phyloP scores from a whole-genome alignment of 2,113 vertebrate species.

The human (Homo sapiens) region DNA sequence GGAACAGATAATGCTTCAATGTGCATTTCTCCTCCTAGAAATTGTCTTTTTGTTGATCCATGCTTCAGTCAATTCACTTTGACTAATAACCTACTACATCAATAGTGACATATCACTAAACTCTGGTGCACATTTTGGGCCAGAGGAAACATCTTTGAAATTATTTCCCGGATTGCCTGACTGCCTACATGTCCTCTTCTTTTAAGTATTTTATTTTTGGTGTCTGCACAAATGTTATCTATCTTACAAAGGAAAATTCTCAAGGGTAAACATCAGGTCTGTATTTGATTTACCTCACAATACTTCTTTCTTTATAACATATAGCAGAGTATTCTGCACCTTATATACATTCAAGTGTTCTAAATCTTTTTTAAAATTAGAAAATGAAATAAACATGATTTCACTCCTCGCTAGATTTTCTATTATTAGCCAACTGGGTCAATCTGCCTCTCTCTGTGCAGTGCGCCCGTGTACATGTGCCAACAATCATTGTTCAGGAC shows the following conservation, averaged over 20 bases:
- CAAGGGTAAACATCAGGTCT: background rate
- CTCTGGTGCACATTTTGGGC: conserved; percentile 37
- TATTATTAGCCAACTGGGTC: background rate
- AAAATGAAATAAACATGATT: conserved; percentile 44
- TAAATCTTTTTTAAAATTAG: background rate
- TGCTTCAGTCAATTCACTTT: conserved; percentile 70
- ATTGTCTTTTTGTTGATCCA: conserved; percentile 73
- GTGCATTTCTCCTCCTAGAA: background rate
- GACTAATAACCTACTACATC: conserved; percentile 67
- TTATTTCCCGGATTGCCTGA: conserved; percentile 55
- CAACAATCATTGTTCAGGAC: background rate
- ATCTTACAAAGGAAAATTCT: conserved; percentile 48
- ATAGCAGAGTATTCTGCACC: background rate
- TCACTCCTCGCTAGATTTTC: background rate
- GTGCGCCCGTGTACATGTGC: background rate
- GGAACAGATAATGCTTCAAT: background rate
- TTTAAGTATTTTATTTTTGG: conserved; percentile 67
- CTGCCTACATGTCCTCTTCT: conserved; percentile 46
- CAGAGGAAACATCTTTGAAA: conserved; percentile 65
- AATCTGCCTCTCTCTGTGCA: background rate
- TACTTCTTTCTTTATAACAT: background rate
- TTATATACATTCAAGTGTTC: background rate
- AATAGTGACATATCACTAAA: conserved; percentile 71
- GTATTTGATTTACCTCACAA: conserved; percentile 41
- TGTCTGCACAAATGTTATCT: conserved; percentile 50